phyloP scores from a whole-genome alignment of 2,888 invertebrate species.

The Calameuta filiformis region DNA sequence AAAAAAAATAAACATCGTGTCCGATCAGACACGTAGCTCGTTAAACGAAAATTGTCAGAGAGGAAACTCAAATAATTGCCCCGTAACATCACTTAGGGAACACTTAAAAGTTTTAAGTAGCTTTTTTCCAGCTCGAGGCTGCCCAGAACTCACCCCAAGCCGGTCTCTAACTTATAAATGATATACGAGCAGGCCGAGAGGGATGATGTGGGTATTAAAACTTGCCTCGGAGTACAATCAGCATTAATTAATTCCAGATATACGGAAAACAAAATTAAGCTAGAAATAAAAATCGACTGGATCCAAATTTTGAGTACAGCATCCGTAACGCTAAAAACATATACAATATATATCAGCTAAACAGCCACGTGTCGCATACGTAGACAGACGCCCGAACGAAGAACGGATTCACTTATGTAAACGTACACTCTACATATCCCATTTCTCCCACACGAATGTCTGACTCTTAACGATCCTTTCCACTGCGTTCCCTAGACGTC shows the following conservation, averaged over 20 bases:
- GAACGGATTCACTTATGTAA: not conserved
- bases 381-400: not conserved
- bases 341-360: not conserved
- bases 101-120: conserved; percentile 59
- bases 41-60: conserved; percentile 39
- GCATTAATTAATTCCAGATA: not conserved
- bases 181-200: conserved; percentile 34
- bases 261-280: not conserved
- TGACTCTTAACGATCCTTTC: not conserved
- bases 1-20: not conserved
- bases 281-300: not conserved
- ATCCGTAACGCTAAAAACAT: not conserved
- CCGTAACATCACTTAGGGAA: conserved; percentile 54
- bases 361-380: not conserved
- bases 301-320: not conserved
- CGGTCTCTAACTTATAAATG: conserved; percentile 45
- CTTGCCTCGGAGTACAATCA: conserved; percentile 17
- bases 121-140: conserved; percentile 26
- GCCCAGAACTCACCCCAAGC: conserved; percentile 17
- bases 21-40: not conserved
- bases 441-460: not conserved
- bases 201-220: conserved; percentile 21
- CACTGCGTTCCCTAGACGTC: not conserved
- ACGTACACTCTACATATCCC: not conserved
- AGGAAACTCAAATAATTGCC: conserved; percentile 54